phyloP scores from a whole-genome alignment of 2,797 vertebrate species.

The Xiphorhynchus erythropygius region DNA sequence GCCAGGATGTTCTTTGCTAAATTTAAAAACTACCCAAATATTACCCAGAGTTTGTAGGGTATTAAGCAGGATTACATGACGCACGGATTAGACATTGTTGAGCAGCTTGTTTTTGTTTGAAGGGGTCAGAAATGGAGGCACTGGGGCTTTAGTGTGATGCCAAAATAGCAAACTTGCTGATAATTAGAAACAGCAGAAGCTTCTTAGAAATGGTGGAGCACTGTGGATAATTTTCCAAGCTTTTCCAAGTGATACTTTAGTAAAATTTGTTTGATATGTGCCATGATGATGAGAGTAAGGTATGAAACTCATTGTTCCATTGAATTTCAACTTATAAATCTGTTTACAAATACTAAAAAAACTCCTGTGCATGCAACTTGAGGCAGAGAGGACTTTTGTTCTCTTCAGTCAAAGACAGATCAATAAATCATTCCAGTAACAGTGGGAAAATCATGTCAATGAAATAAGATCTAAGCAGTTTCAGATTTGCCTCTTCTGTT shows the following conservation, averaged over 20 bases:
- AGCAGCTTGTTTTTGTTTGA: slow-evolving; percentile 80
- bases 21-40: slow-evolving; percentile 80
- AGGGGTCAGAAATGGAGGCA: slow-evolving; percentile 62
- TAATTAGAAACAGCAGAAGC: background rate
- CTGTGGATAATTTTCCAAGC: background rate
- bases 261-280: background rate
- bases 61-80: slow-evolving; percentile 84
- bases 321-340: background rate
- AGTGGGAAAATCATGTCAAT: background rate
- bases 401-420: background rate
- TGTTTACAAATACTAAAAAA: background rate
- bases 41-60: slow-evolving; percentile 82
- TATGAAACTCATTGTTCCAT: background rate
- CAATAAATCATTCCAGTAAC: background rate
- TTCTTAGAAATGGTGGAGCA: background rate
- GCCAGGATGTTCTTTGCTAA: slow-evolving; percentile 82
- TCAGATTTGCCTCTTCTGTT: background rate
- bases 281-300: background rate
- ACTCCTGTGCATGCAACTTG: background rate
- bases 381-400: background rate
- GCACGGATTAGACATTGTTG: slow-evolving; percentile 81
- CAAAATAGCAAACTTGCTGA: background rate
- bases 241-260: background rate
- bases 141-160: slow-evolving; percentile 25
- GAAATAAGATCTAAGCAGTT: background rate